Evolutionary conservation across 2,113 vertebrate species (phyloP), one percentile per base, ranked within the genome.

Genomic region (Ceyx melanurus): DNA sequence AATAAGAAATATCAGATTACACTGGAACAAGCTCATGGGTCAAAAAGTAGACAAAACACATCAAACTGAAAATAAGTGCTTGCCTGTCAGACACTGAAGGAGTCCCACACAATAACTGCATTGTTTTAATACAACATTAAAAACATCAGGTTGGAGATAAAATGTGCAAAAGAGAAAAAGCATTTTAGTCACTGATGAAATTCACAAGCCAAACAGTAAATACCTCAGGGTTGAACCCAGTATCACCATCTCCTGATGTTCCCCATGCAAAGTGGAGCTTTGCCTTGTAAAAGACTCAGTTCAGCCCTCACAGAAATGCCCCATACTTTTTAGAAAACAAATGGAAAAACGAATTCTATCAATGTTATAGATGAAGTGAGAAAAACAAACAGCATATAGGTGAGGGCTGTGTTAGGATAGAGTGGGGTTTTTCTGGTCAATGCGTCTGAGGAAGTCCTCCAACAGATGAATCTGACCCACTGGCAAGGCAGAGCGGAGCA

Each of bases 1-100:
- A 97, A 96, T 97, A 93, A 97, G 74, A 95, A 95, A 95, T 95
- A 97, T 97, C 94, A 92, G 43, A 94, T 97, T 97, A 97, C 94
- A 89, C 64, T 82, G 84, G 81, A 92, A 96, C 88, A 88, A 95
- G 86, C 79, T 95, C 79, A 87, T 33, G 67, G 77, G 87, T 95
- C 95, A 93, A 94, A 97, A 97, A 90, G 79, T 81, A 98, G 86
- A 95, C 89, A 96, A 97, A 97, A 97, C 86, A 94, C 66, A 95
- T 94, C 88, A 87, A 95, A 95, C 25, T 73, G 90, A 97, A 97
- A 97, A 94, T 96, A 94, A 96, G 62, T 51, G 70, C 89, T 92
- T 91, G 72, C 72, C 93, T 91, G 45, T 92, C 73, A 95, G 73
- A 84, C 85, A 92, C 40, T 51, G 58, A 86, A 93, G 58, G 56